Evolutionary conservation across 2,888 invertebrate species (phyloP).

Genomic region (Drosophila kambysellisi): DNA sequence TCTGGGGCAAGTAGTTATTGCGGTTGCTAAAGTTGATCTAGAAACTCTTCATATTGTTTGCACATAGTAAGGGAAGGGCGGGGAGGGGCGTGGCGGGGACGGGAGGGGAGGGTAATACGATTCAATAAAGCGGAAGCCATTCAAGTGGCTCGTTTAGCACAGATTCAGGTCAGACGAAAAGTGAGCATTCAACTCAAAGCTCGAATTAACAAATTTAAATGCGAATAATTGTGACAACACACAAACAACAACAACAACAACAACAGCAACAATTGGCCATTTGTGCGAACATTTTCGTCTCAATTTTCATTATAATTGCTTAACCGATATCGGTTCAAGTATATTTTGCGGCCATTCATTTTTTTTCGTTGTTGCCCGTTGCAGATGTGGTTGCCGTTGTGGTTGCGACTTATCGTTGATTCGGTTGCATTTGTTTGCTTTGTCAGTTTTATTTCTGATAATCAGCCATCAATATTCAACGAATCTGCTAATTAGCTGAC

Average conservation of each 20-base stretch:
- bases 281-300: constrained; percentile 13
- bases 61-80: neutral
- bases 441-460: constrained; percentile 23
- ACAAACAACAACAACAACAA: constrained; percentile 16
- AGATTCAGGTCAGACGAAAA: constrained; percentile 36
- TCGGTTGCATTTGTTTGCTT: constrained; percentile 26
- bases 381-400: constrained; percentile 21
- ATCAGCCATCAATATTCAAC: constrained; percentile 22
- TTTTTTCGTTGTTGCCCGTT: constrained; percentile 6
- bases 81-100: too few relatives aligned
- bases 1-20: constrained; percentile 9
- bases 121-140: constrained; percentile 12
- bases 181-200: constrained; percentile 26
- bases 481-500: neutral
- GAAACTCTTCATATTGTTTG: neutral
- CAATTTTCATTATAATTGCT: constrained; percentile 20
- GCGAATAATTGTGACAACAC: constrained; percentile 41
- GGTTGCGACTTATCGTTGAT: constrained; percentile 43
- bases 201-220: constrained; percentile 47
- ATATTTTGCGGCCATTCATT: constrained; percentile 31
- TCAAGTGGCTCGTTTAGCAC: constrained; percentile 46
- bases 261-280: constrained; percentile 35
- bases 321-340: constrained; percentile 17
- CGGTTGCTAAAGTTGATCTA: neutral
- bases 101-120: neutral